Evolutionary conservation across 2,797 vertebrate species (phyloP).

Genomic region (Martes flavigula): DNA sequence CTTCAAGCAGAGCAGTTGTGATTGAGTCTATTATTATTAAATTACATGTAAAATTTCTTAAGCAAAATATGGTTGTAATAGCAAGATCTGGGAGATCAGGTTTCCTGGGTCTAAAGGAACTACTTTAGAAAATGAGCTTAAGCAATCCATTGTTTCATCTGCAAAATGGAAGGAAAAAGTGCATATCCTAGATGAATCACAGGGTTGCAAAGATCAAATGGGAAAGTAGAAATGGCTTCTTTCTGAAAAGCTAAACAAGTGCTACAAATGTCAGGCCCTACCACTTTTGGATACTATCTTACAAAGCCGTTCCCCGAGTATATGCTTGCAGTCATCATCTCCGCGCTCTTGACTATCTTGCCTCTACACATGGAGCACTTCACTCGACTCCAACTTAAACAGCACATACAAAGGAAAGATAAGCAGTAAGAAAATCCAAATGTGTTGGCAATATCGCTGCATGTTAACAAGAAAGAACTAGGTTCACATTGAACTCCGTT

Average conservation of each 20-base stretch:
- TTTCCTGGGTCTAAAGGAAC: not conserved
- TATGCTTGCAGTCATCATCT: conserved; percentile 38
- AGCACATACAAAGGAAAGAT: conserved; percentile 70
- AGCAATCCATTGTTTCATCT: conserved; percentile 43
- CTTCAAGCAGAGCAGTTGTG: not conserved
- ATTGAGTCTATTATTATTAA: not conserved
- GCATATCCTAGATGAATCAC: not conserved
- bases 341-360: conserved; percentile 62
- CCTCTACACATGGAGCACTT: conserved; percentile 65
- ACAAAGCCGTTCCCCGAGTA: conserved; percentile 47
- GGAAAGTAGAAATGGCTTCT: conserved; percentile 39
- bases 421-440: conserved; percentile 73
- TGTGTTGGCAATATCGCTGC: conserved; percentile 56
- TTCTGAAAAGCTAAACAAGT: conserved; percentile 64
- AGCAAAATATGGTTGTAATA: not conserved
- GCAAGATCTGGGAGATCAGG: not conserved
- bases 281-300: conserved; percentile 44
- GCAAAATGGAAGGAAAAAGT: conserved; percentile 48
- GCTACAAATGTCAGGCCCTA: conserved; percentile 25
- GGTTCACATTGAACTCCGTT: conserved; percentile 53
- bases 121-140: not conserved
- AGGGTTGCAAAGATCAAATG: conserved; percentile 56
- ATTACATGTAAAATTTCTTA: not conserved
- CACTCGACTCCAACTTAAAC: conserved; percentile 65
- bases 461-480: conserved; percentile 71